Conservation (phyloP, 2,888 invertebrate species). For the Habrosyne pyritoides region DNA sequence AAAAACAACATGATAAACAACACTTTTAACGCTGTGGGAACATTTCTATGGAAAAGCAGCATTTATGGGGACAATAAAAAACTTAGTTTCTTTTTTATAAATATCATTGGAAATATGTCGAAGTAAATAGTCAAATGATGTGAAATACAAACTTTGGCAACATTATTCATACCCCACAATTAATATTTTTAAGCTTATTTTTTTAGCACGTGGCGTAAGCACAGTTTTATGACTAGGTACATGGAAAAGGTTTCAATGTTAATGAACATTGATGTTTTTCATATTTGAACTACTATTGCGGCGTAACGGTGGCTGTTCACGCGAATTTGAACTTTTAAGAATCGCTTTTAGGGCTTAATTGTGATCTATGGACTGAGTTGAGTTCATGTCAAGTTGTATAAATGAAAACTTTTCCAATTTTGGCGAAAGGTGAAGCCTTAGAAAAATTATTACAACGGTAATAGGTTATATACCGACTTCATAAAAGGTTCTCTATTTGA, state of each 20-base stretch:
- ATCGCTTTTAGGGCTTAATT: not conserved
- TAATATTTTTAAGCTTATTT: not conserved
- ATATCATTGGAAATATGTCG: not conserved
- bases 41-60: no score
- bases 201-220: not conserved
- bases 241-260: slow-evolving; percentile 10
- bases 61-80: no score
- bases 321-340: slow-evolving; percentile 8
- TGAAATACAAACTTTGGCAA: not conserved
- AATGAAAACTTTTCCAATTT: not conserved
- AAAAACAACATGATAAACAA: no score
- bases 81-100: no score
- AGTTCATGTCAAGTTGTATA: not conserved
- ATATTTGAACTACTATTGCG: not conserved
- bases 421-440: no score
- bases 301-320: slow-evolving; percentile 6
- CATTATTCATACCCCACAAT: not conserved
- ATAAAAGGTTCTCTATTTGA: no score
- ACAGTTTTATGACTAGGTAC: slow-evolving; percentile 5
- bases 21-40: no score
- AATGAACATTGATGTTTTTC: slow-evolving; percentile 9
- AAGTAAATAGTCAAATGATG: not conserved
- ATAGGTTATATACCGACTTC: no score
- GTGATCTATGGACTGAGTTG: not conserved
- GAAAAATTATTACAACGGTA: no score